phyloP scores from a whole-genome alignment of 1,140 invertebrate genomes.

The Drusus annulatus region DNA sequence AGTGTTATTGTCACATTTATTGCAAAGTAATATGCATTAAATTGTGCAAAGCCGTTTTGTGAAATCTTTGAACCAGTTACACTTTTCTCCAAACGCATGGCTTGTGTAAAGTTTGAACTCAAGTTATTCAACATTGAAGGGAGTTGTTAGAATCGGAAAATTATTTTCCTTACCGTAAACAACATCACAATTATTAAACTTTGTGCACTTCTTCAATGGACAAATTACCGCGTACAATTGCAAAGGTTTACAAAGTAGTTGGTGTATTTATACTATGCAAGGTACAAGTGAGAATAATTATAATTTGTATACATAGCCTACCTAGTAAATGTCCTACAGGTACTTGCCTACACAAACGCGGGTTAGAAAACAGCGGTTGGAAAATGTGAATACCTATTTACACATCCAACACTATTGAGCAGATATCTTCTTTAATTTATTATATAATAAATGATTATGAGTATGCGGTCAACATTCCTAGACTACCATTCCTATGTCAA shows the following conservation, averaged over 20 bases:
- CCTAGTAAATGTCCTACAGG: conserved; percentile 43
- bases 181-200: conserved; percentile 20
- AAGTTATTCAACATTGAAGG: not conserved
- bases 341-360: conserved; percentile 6
- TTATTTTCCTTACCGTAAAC: conserved; percentile 23
- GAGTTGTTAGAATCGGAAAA: not conserved
- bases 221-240: conserved; percentile 51
- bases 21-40: too few species aligned
- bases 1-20: too few species aligned
- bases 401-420: not conserved
- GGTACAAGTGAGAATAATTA: conserved; percentile 50
- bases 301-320: conserved; percentile 56
- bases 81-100: too few species aligned
- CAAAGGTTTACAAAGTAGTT: conserved; percentile 33
- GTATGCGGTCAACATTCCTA: too few species aligned
- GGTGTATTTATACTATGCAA: conserved; percentile 55
- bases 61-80: too few species aligned
- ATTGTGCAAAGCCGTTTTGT: too few species aligned
- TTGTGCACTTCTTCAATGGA: conserved; percentile 35
- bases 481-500: too few species aligned
- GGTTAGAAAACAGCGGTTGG: not conserved
- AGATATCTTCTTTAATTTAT: too few species aligned
- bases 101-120: too few species aligned
- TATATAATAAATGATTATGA: too few species aligned
- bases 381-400: conserved; percentile 11